These are phyloP conservation scores for Onychomys arenicola DNA, from an alignment of 2,797 vertebrate genomes.

Conservation along the genomic window DNA sequence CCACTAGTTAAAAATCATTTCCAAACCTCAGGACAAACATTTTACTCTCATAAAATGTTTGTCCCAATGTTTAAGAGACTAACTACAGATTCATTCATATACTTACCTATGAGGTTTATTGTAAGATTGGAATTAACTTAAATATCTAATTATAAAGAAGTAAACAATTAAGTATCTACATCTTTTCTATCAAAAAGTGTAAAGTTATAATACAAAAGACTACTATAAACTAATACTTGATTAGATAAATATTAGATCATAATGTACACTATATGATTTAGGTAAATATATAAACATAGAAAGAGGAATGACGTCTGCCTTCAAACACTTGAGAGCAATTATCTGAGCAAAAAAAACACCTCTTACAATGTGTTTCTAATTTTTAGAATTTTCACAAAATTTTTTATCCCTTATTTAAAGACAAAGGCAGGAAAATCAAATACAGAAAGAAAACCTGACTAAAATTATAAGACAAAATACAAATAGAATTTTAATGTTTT, in stretches of 20 bases:
- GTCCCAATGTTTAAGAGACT: background rate
- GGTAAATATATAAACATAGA: background rate
- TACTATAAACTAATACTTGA: constrained; percentile 3
- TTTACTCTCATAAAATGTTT: constrained; percentile 29
- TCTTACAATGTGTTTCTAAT: background rate
- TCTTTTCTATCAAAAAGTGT: background rate
- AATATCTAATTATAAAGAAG: background rate
- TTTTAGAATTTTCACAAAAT: constrained; percentile 7
- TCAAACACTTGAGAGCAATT: background rate
- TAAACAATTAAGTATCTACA: constrained; percentile 23
- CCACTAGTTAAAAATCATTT: background rate
- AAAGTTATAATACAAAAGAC: background rate
- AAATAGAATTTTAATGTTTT: background rate
- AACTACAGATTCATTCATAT: constrained; percentile 14
- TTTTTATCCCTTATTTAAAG: constrained; percentile 21
- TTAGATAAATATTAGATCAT: background rate
- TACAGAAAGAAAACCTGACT: background rate
- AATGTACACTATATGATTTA: background rate
- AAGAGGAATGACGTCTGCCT: background rate
- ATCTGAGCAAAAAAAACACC: background rate
- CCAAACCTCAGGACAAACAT: constrained; percentile 41
- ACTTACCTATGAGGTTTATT: background rate
- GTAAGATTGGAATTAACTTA: constrained; percentile 36
- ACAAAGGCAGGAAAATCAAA: constrained; percentile 40
- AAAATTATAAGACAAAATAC: constrained; percentile 13